Conservation (phyloP, 2,888 invertebrate genomes). For the Alviniconcha strummeri region DNA sequence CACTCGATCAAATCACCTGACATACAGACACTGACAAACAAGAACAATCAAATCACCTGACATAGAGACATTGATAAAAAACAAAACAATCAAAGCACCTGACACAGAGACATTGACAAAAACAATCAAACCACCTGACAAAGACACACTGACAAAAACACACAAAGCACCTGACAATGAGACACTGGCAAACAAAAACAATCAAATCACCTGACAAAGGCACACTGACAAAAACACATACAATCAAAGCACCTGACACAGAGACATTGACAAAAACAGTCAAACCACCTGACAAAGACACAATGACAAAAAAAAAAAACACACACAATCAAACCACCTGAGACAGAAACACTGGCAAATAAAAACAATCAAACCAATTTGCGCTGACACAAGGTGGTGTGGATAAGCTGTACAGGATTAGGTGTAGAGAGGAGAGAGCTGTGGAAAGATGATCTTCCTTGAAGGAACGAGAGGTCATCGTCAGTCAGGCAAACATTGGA, state of each 20-base stretch:
- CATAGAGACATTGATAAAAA: too few relatives aligned
- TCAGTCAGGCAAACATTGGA: too few relatives aligned
- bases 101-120: not conserved
- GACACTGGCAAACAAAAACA: not conserved
- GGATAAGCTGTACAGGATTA: too few relatives aligned
- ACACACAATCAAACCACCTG: not conserved
- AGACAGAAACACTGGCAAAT: too few relatives aligned
- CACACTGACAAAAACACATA: too few relatives aligned
- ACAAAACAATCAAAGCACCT: constrained; percentile 3
- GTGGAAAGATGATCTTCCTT: too few relatives aligned
- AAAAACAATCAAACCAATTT: not conserved
- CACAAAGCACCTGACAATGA: not conserved
- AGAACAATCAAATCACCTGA: not conserved
- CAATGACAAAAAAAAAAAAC: not conserved
- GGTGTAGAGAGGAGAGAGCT: too few relatives aligned
- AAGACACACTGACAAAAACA: too few relatives aligned
- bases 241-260: not conserved
- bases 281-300: not conserved
- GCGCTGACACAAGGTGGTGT: not conserved
- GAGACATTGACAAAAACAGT: not conserved
- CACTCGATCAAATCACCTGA: constrained; percentile 6
- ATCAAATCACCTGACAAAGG: not conserved
- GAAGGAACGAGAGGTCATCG: too few relatives aligned
- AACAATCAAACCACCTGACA: not conserved
- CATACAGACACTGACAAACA: not conserved